A percentile compares a stretch with the other conserved stretches of the same genome.
These are phyloP conservation scores for Platycheirus albimanus DNA, from an alignment of 2,888 invertebrate genomes.

Conservation along the genomic window DNA sequence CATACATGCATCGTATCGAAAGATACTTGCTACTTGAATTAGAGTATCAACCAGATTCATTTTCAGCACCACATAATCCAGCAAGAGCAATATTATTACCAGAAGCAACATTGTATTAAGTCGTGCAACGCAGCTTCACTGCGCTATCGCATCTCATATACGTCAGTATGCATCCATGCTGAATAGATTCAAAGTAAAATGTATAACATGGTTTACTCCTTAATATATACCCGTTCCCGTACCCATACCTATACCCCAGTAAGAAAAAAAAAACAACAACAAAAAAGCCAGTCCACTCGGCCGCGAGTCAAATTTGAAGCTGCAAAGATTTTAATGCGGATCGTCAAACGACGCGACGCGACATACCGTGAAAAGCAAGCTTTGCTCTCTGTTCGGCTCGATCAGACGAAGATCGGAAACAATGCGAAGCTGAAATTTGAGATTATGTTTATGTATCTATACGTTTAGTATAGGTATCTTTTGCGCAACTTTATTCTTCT, in stretches of 20 bases:
- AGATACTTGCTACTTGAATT: too few relatives aligned
- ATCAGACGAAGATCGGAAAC: constrained; percentile 7
- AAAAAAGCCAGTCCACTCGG: neutral
- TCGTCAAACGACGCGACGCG: constrained; percentile 53
- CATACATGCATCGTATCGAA: too few relatives aligned
- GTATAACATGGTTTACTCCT: constrained; percentile 26
- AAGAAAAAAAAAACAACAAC: neutral
- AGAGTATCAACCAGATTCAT: too few relatives aligned
- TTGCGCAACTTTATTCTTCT: neutral
- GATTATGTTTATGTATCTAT: neutral
- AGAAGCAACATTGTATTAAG: constrained; percentile 41
- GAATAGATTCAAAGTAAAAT: constrained; percentile 48
- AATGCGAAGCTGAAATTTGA: constrained; percentile 48
- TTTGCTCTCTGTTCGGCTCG: constrained; percentile 23
- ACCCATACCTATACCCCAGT: too few relatives aligned
- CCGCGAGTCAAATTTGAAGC: constrained; percentile 7
- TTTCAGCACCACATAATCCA: neutral
- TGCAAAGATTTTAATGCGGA: constrained; percentile 11
- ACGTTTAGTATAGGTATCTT: too few relatives aligned
- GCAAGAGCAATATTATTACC: constrained; percentile 3
- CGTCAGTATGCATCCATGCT: constrained; percentile 44
- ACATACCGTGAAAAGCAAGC: constrained; percentile 65
- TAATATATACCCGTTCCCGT: too few relatives aligned
- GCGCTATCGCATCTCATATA: constrained; percentile 52
- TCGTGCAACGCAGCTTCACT: constrained; percentile 20